Evolutionary conservation across 2,797 vertebrate species (phyloP).

Genomic region (Halcyon leucocephala): DNA sequence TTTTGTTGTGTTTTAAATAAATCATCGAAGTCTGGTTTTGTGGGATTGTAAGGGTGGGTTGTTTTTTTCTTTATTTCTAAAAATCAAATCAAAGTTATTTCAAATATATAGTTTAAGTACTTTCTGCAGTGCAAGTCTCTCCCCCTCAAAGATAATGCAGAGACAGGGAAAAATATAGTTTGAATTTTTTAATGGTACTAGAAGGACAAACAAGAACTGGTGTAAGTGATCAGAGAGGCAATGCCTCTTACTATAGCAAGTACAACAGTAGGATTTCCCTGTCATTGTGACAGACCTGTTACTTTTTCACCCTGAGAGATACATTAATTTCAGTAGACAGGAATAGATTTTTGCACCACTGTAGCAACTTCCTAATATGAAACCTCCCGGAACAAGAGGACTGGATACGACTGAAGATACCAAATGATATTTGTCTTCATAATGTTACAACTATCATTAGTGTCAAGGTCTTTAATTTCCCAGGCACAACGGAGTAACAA

Average conservation of each 20-base stretch:
- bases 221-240: fast-evolving
- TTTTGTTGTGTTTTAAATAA: neutral
- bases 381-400: neutral
- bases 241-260: neutral
- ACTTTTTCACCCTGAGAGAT: neutral
- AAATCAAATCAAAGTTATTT: neutral
- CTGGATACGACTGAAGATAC: neutral
- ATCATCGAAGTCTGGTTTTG: neutral
- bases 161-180: fast-evolving
- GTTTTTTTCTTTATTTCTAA: neutral
- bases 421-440: neutral
- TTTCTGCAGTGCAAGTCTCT: neutral
- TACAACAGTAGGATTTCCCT: neutral
- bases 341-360: neutral
- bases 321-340: neutral
- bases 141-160: neutral
- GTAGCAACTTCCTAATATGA: neutral
- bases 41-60: neutral
- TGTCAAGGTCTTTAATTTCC: neutral
- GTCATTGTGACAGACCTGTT: neutral
- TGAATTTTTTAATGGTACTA: neutral
- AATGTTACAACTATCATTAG: neutral
- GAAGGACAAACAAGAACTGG: neutral
- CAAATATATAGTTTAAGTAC: neutral
- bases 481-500: neutral